Conservation (phyloP, 1,140 invertebrate genomes). For the Tetranychus urticae region DNA sequence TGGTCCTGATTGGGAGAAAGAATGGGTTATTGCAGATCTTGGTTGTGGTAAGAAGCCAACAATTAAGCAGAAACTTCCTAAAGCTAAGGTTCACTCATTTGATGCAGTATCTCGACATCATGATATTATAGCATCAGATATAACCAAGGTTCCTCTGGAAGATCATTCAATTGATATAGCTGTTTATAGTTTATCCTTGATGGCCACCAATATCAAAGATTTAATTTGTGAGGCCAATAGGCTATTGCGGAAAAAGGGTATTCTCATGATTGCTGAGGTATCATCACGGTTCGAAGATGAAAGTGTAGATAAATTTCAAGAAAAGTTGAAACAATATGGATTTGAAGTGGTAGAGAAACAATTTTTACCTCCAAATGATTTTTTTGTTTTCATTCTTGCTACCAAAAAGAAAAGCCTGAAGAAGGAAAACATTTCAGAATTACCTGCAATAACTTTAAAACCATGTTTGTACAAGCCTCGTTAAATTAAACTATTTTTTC, state of each 20-base stretch:
- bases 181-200: conserved; percentile 7
- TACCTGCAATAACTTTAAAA: conserved; percentile 3
- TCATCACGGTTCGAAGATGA: conserved; percentile 3
- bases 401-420: neutral
- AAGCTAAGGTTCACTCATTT: conserved; percentile 2
- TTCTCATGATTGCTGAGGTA: conserved; percentile 4
- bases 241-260: conserved; percentile 1
- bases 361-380: conserved; percentile 4
- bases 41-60: neutral
- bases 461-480: conserved; percentile 3
- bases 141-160: conserved; percentile 3
- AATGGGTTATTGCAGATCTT: conserved; percentile 2
- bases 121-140: neutral
- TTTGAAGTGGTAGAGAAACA: neutral
- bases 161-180: neutral
- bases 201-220: conserved; percentile 5
- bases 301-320: neutral
- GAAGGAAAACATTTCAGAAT: neutral
- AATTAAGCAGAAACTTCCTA: neutral
- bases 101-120: neutral
- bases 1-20: neutral
- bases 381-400: conserved; percentile 2
- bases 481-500: neutral
- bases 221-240: conserved; percentile 5
- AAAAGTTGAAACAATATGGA: neutral